Base-by-base conservation (phyloP, 2,888 invertebrate genomes). In the Nemoura dubitans region DNA sequence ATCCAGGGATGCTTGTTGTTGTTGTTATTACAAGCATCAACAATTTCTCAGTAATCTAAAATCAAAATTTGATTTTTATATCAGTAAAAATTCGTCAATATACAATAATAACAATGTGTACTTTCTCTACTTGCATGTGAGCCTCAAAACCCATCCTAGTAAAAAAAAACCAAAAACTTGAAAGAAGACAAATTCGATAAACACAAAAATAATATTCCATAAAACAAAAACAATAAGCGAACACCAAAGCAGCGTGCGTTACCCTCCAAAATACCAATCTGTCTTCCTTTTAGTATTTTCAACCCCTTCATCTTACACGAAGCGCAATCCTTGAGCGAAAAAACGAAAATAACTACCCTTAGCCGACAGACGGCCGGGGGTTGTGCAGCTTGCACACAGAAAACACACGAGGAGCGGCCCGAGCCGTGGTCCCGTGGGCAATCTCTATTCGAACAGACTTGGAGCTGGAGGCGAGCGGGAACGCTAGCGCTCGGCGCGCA, bases 271-370 rank as follows among this genome's bases (percentile, higher is more conserved):
- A 59, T 59, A 59, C 21, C 59, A 59, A 59, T 59, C 14, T 59
- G 59, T 59, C 59, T 7, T 59, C 59, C 59, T 21, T 59, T 59
- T 59, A 59, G 59, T 59, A 1, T 14, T 7, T 59, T 14, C 21
- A 59, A 3, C 59, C 16, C 36, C 36, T 10, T 10, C 59, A 14
- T 59, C 59, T 59, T 59, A 7, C 16, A 59, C 2, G 1, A 2
- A 14, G 59, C 59, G 59, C 14, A 59, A 59, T 10, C 36, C 36
- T 36, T 21, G 16, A 59, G 2, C 16, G 59, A 59, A 59, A 59
- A 59, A 59, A 59, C 59, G 59, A 59, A 59, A 59, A 59, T 59
- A 59, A 59, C 59, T 59, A 59, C 59, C 59, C 59, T 59, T 59
- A 59, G 59, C 59, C 3, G 59, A 21, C 59, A 16, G 59, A 59